Evolutionary conservation across 2,113 vertebrate species (phyloP), one percentile per base, ranked within the genome.

Genomic region (Colaptes auratus): DNA sequence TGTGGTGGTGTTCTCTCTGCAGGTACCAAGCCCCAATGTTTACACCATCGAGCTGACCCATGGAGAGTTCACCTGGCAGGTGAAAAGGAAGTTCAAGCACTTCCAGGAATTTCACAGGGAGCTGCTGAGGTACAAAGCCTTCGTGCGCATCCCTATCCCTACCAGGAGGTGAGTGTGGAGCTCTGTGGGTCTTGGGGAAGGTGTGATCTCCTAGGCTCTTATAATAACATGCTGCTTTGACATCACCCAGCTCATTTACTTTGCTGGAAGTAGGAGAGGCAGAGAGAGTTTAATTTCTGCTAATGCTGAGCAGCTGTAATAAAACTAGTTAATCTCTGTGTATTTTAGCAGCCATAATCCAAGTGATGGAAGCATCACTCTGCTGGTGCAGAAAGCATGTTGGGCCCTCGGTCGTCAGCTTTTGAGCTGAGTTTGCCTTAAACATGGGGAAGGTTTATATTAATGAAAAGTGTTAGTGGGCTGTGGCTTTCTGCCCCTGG

Each of bases 81-180:
- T 99, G 82, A 99, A 99, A 96, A 99, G 98, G 96, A 99, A 99
- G 96, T 99, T 98, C 97, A 99, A 99, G 79, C 99, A 99, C 97
- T 99, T 99, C 92, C 96, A 99, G 95, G 99, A 99, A 21, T 98
- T 99, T 27, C 99, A 99, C 97, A 96, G 98, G 95, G 99, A 99
- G 87, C 98, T 99, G 69, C 97, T 99, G 80, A 98, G 98, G 30
- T 99, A 99, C 97, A 99, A 99, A 98, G 98, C 99, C 81, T 98
- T 99, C 6, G 98, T 99, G 89, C 98, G 98, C 95, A 99, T 99
- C 77, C 99, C 99, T 2, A 98, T 99, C 94, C 99, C 99, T 15
- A 98, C 98, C 20, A 98, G 98, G 96, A 99, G 99, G 99, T 99
- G 95, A 96, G 73, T 73, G 93, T 97, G 31, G 58, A 16, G 73